Evolutionary conservation across 1,140 invertebrate genomes (phyloP), one percentile per base, ranked within the genome.

Genomic region (Metopolophium dirhodum): DNA sequence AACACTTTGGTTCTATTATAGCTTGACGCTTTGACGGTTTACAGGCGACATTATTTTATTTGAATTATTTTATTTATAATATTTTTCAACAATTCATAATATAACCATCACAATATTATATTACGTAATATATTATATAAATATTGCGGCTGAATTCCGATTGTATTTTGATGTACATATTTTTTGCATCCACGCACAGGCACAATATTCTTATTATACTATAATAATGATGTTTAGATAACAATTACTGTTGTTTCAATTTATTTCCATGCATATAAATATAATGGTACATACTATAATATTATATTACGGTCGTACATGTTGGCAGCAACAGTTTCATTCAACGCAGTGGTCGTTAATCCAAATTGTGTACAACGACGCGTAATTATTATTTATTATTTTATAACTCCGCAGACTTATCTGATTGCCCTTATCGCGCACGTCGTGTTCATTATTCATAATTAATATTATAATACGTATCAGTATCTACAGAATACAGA

Each of bases 311-410:
- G 6, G 11, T n/a, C n/a, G 11, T n/a, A 77, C 30, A n/a, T 61
- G 30, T 77, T 7, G 11, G n/a, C 61, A 35, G 61, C 61, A 77
- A 77, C n/a, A n/a, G 61, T 77, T 77, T 77, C 61, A 35, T 77
- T 77, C n/a, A 77, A n/a, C n/a, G 61, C 30, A 2, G n/a, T 22
- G 20, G 51, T n/a, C 61, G 61, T 77, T 77, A 77, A 77, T 77
- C 61, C n/a, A 77, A 77, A 77, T 77, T 77, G n/a, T 77, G 30
- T n/a, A 77, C 14, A 77, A 77, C n/a, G 61, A 77, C n/a, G 30
- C 18, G 61, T 77, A 77, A 77, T 77, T 77, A 77, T 77, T 77
- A 77, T 77, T 77, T 77, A 77, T 77, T 77, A 77, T n/a, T 77
- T 77, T 77, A 77, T 77, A 77, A 77, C 30, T n/a, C 61, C 9